Conservation (phyloP, 2,888 invertebrate species). For the Merodon equestris region DNA sequence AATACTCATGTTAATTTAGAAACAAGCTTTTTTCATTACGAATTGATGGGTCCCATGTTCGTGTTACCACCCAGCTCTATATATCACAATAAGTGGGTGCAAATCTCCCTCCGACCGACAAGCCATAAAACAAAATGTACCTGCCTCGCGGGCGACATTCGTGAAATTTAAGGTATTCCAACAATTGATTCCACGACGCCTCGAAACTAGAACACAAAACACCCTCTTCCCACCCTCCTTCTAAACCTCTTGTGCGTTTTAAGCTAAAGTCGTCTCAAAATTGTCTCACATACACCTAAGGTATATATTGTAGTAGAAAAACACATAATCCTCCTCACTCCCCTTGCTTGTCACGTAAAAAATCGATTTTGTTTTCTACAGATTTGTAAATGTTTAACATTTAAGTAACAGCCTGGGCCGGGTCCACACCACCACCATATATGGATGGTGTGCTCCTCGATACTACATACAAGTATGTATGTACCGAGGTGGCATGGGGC, state of each 20-base stretch:
- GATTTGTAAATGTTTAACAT: constrained; percentile 65
- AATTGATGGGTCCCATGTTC: not conserved
- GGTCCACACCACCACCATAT: constrained; percentile 8
- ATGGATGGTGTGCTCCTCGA: too few species aligned
- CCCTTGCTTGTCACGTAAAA: constrained; percentile 60
- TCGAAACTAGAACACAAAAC: constrained; percentile 54
- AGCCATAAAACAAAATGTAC: constrained; percentile 53
- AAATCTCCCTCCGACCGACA: constrained; percentile 34
- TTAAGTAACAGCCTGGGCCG: constrained; percentile 58
- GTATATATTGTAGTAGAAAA: not conserved
- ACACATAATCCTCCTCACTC: constrained; percentile 34
- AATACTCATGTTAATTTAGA: constrained; percentile 1
- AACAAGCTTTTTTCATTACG: not conserved
- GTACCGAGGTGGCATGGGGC: too few species aligned
- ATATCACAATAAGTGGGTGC: not conserved
- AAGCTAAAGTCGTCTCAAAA: too few species aligned
- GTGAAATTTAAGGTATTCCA: constrained; percentile 51
- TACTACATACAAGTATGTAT: too few species aligned
- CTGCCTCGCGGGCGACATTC: constrained; percentile 36
- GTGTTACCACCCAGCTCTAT: not conserved
- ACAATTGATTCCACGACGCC: constrained; percentile 63
- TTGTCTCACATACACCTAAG: too few species aligned
- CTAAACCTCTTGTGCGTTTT: not conserved
- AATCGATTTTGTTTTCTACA: constrained; percentile 64
- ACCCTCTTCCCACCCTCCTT: not conserved